A percentile compares a stretch with the other conserved stretches of the same genome.
Evolutionary conservation across 2,888 invertebrate species (phyloP).

Genomic region (Lasioglossum figueresi): DNA sequence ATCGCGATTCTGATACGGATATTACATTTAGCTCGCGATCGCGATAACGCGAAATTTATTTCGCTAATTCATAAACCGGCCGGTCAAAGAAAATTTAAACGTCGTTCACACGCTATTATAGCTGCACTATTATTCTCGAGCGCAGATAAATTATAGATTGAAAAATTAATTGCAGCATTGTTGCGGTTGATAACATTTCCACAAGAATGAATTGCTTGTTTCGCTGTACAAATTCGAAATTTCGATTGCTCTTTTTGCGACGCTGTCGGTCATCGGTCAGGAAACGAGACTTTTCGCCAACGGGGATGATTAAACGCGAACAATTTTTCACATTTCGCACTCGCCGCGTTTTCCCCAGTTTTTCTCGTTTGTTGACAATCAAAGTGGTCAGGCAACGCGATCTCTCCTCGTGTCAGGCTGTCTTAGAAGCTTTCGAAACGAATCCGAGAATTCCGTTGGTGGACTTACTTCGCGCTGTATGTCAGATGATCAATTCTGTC

Average conservation of each 20-base stretch:
- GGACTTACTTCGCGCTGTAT: conserved; percentile 3
- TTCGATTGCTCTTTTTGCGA: not conserved
- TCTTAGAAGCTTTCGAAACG: conserved; percentile 24
- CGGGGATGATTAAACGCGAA: not conserved
- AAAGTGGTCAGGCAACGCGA: conserved; percentile 10
- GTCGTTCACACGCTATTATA: not conserved
- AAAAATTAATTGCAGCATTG: no score
- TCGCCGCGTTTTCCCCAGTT: not conserved
- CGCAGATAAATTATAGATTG: not conserved
- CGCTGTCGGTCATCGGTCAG: not conserved
- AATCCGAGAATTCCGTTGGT: conserved; percentile 12
- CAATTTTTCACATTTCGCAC: not conserved
- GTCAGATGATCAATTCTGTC: conserved; percentile 29
- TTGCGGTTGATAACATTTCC: no score
- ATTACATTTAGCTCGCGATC: not conserved
- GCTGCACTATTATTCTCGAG: not conserved
- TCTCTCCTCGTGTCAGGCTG: not conserved
- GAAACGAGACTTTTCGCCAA: not conserved
- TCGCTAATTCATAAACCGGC: not conserved
- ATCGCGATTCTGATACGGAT: not conserved
- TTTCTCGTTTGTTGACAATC: conserved; percentile 12
- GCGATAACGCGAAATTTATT: not conserved
- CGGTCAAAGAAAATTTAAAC: not conserved
- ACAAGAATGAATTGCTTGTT: no score
- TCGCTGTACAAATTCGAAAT: not conserved